Base-by-base conservation (phyloP, 1,140 invertebrate species). In the Euwallacea similis region DNA sequence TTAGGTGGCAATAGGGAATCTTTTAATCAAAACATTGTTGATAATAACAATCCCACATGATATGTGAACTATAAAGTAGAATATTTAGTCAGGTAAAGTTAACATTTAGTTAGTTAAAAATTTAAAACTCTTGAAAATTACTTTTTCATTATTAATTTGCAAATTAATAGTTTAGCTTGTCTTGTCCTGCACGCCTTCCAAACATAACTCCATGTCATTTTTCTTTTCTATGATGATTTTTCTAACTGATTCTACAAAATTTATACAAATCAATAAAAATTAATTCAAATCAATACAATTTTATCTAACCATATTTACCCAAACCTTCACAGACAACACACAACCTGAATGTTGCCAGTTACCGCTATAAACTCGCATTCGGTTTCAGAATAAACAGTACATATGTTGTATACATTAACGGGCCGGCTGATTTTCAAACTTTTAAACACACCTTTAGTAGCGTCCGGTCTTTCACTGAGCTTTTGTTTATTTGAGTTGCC, bases 321-420 rank as follows among this genome's bases (percentile, higher is more conserved):
- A 47, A 47, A 47, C 46, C n/a, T 47, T 47, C n/a, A 47, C n/a
- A 47, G 46, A 47, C 46, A 47, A 47, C 21, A 47, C 46, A 65
- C 63, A 65, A 54, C 50, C 16, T 42, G 50, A 54, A 65, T 53
- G 63, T 65, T 53, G 46, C 63, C n/a, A 54, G 47, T 42, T 65
- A 65, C n/a, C 50, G 47, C 8, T 65, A 13, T 65, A 65, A 13
- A 65, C 63, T 65, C 21, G 46, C 63, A 65, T 65, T 44, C 42
- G 63, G 63, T 16, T 33, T 33, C 33, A 16, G 46, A 54, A 54
- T 65, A 65, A 65, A 65, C 50, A 65, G 13, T 47, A 7, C 46
- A 54, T 33, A 65, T 65, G 63, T 21, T 65, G 63, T 65, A 65
- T 65, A 65, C 50, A 54, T 54, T 53, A 65, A n/a, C 63, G 33